phyloP scores from a whole-genome alignment of 2,113 vertebrate genomes.

The Burhinus oedicnemus region DNA sequence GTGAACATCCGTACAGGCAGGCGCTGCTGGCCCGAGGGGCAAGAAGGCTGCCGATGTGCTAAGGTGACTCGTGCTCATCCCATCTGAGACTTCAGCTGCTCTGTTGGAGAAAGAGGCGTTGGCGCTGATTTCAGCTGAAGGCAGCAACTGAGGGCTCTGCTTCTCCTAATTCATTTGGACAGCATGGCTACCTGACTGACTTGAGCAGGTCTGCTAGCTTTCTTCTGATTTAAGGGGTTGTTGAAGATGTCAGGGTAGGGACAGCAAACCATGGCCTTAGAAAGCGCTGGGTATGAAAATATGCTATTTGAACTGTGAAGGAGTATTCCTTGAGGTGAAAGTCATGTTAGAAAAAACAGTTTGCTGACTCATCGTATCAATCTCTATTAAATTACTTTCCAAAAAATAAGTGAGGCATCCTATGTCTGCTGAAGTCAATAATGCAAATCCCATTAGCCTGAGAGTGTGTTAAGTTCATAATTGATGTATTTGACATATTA shows the following conservation, averaged over 20 bases:
- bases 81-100: not conserved
- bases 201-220: not conserved
- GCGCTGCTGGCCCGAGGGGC: not conserved
- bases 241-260: not conserved
- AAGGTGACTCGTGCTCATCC: not conserved
- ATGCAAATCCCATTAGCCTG: not conserved
- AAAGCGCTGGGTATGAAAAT: not conserved
- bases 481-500: not conserved
- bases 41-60: not conserved
- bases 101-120: not conserved
- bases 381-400: not conserved
- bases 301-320: not conserved
- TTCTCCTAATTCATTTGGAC: not conserved
- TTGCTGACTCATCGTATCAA: not conserved
- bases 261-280: fast-evolving
- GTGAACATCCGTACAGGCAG: fast-evolving
- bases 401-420: not conserved
- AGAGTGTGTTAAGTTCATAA: not conserved
- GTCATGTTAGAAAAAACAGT: not conserved
- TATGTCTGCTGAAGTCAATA: not conserved
- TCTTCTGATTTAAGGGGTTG: not conserved
- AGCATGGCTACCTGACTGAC: not conserved
- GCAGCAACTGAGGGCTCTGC: not conserved
- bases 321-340: not conserved
- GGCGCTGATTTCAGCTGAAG: not conserved